A percentile compares a stretch with the other conserved stretches of the same genome.
phyloP scores from a whole-genome alignment of 2,888 invertebrate species.

The Trachelus troglodyta region DNA sequence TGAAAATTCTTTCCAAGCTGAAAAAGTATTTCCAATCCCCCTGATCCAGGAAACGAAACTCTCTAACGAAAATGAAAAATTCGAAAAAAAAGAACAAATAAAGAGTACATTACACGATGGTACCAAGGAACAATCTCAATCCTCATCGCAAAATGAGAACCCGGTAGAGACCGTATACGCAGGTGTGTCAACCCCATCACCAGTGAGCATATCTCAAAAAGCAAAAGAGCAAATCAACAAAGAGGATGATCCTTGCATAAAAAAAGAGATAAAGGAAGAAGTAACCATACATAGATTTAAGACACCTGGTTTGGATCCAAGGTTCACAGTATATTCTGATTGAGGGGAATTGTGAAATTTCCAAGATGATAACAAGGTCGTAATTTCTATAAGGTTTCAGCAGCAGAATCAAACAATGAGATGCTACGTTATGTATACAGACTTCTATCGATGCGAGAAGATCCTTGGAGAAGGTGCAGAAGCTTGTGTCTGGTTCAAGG shows the following conservation, averaged over 20 bases:
- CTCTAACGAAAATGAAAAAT: background rate
- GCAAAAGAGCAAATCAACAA: slow-evolving; percentile 19
- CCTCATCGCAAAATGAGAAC: background rate
- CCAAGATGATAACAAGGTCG: background rate
- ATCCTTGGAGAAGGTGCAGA: slow-evolving; percentile 48
- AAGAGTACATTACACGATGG: background rate
- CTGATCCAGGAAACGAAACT: background rate
- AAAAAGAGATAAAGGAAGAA: slow-evolving; percentile 17
- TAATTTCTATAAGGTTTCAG: slow-evolving; percentile 49
- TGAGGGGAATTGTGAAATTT: background rate
- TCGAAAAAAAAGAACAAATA: background rate
- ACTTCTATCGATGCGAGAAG: slow-evolving; percentile 56
- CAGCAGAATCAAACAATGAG: slow-evolving; percentile 56
- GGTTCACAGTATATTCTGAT: slow-evolving; percentile 26
- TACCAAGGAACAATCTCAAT: background rate
- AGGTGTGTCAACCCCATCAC: background rate
- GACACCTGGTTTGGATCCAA: slow-evolving; percentile 42
- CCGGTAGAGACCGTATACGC: slow-evolving; percentile 13
- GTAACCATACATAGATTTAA: background rate
- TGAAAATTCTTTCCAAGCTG: background rate
- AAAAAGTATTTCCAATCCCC: background rate
- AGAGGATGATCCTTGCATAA: slow-evolving; percentile 44
- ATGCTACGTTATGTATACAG: slow-evolving; percentile 58
- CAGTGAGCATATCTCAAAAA: background rate
- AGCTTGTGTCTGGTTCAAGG: slow-evolving; percentile 56